Conservation (phyloP, 1,140 invertebrate species). For the Formica exsecta region DNA sequence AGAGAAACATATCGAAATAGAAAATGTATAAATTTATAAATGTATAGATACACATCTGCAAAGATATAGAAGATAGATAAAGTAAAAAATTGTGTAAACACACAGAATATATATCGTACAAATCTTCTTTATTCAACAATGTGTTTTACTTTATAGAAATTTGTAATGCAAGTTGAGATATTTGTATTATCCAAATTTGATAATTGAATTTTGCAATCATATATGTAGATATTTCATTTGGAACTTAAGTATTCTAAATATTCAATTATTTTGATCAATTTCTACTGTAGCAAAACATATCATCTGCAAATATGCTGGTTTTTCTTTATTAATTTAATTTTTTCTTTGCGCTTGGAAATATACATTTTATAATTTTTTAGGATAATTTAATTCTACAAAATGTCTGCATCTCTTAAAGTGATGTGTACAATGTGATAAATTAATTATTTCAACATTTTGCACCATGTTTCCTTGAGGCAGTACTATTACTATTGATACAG, state of each 20-base stretch:
- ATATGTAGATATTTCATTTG: constrained; percentile 1
- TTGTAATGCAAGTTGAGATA: background rate
- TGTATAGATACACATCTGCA: background rate
- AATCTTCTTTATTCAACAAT: constrained; percentile 54
- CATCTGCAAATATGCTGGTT: background rate
- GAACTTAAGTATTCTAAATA: background rate
- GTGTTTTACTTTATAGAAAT: constrained; percentile 46
- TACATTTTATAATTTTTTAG: background rate
- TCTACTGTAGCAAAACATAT: background rate
- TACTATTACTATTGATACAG: constrained; percentile 61
- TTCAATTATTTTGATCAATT: constrained; percentile 26
- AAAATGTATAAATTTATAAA: background rate
- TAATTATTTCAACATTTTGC: constrained; percentile 45
- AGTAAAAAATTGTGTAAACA: background rate
- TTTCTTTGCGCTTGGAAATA: background rate
- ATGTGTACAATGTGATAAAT: constrained; percentile 38
- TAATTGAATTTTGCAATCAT: constrained; percentile 1
- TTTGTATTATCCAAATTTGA: background rate
- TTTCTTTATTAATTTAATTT: background rate
- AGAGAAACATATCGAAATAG: background rate
- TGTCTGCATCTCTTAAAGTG: constrained; percentile 49
- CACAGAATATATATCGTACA: constrained; percentile 31
- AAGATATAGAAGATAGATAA: background rate
- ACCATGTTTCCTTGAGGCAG: constrained; percentile 55
- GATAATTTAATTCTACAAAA: constrained; percentile 30